phyloP scores from a whole-genome alignment of 1,140 invertebrate species.

The Telenomus remus region DNA sequence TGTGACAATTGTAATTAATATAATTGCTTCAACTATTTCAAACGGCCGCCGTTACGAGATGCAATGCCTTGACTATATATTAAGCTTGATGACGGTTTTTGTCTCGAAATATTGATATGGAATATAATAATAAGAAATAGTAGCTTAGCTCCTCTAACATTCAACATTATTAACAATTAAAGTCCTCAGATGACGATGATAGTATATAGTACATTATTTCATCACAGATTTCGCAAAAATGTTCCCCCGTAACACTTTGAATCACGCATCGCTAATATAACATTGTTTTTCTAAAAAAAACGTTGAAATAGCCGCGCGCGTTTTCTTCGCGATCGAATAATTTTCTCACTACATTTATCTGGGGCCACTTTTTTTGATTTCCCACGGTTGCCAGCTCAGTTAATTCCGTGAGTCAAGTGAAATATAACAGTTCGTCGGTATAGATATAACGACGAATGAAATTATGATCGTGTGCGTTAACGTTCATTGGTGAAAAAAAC shows the following conservation, averaged over 20 bases:
- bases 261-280: slow-evolving; percentile 40
- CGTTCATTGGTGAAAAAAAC: slow-evolving; percentile 37
- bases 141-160: no score
- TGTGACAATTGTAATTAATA: slow-evolving; percentile 30
- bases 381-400: slow-evolving; percentile 51
- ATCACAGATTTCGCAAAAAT: slow-evolving; percentile 36
- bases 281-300: slow-evolving; percentile 44
- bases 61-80: not conserved
- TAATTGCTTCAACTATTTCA: slow-evolving; percentile 17
- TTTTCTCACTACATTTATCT: slow-evolving; percentile 47
- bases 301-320: slow-evolving; percentile 27
- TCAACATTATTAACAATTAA: no score
- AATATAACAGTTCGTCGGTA: slow-evolving; percentile 50
- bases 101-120: no score
- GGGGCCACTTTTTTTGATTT: slow-evolving; percentile 57
- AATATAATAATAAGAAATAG: no score
- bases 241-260: slow-evolving; percentile 27
- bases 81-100: no score
- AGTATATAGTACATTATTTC: slow-evolving; percentile 50
- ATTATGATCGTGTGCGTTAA: slow-evolving; percentile 41
- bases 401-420: slow-evolving; percentile 54
- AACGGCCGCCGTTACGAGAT: slow-evolving; percentile 15
- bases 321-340: slow-evolving; percentile 47
- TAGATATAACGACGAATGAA: slow-evolving; percentile 37
- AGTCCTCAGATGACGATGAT: slow-evolving; percentile 42